Evolutionary conservation across 2,113 vertebrate genomes (phyloP).

Genomic region (Lepus timidus): DNA sequence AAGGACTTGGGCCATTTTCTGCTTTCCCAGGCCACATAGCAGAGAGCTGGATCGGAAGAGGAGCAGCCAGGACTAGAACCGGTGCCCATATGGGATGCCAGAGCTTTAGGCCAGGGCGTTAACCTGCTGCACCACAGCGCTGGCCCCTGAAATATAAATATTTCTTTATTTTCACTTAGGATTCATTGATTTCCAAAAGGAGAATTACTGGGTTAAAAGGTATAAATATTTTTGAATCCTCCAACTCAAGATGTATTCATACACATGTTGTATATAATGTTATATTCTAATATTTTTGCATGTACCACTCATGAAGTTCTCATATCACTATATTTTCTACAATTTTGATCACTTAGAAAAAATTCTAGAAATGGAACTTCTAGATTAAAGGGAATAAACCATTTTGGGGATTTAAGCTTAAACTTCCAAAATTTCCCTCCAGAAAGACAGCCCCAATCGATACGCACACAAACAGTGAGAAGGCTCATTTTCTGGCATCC

Average conservation of each 20-base stretch:
- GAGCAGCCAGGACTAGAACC: too few relatives aligned
- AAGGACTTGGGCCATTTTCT: too few relatives aligned
- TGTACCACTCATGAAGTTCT: constrained; percentile 14
- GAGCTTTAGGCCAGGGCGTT: too few relatives aligned
- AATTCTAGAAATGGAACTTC: not conserved
- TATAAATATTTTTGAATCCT: constrained; percentile 17
- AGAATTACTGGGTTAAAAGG: not conserved
- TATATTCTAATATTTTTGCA: constrained; percentile 6
- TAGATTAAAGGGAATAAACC: constrained; percentile 1
- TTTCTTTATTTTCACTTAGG: constrained; percentile 20
- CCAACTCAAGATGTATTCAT: not conserved
- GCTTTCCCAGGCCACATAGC: too few relatives aligned
- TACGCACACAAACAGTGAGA: not conserved
- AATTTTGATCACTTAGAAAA: not conserved
- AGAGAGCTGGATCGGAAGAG: too few relatives aligned
- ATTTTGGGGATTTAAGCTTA: constrained; percentile 35
- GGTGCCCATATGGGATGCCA: too few relatives aligned
- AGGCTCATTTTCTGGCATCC: not conserved
- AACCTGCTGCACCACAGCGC: too few relatives aligned
- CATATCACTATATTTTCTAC: not conserved
- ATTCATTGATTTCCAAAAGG: constrained; percentile 33
- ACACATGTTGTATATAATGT: not conserved
- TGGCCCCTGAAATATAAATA: not conserved
- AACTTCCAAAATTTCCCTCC: constrained; percentile 11
- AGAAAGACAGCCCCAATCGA: not conserved